Evolutionary conservation across 2,888 invertebrate genomes (phyloP).

Genomic region (Thecocarcelia acutangulata): DNA sequence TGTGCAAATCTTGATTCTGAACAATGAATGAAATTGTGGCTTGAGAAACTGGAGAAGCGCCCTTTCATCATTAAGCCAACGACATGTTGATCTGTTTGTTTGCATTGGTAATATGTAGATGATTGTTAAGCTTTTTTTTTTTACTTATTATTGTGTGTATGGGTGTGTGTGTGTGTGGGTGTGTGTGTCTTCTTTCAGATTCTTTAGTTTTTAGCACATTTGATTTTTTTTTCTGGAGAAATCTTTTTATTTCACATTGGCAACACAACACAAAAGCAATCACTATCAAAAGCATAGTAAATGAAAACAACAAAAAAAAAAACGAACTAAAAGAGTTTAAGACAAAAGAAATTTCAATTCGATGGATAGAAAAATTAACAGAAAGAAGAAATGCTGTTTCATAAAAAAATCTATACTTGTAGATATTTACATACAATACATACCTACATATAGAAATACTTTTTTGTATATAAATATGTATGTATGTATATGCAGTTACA

Average conservation of each 20-base stretch:
- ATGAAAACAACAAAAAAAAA: constrained; percentile 51
- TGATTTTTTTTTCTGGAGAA: constrained; percentile 22
- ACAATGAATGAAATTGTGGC: too few species aligned
- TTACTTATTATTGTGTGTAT: too few species aligned
- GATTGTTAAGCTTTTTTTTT: constrained; percentile 51
- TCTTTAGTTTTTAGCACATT: constrained; percentile 29
- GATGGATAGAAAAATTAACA: constrained; percentile 59
- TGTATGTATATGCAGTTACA: background rate
- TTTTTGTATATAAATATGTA: background rate
- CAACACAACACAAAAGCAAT: constrained; percentile 66
- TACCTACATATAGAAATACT: constrained; percentile 1
- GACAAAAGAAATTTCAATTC: constrained; percentile 70
- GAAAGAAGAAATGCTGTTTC: constrained; percentile 42
- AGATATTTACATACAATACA: background rate
- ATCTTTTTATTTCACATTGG: constrained; percentile 56
- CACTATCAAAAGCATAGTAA: constrained; percentile 65
- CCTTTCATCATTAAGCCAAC: too few species aligned
- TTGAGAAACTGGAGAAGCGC: too few species aligned
- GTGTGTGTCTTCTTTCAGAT: constrained; percentile 26
- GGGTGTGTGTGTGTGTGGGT: too few species aligned
- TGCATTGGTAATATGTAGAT: constrained; percentile 48
- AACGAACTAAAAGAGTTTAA: constrained; percentile 66
- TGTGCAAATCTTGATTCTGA: too few species aligned
- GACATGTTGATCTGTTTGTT: constrained; percentile 23
- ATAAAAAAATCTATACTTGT: constrained; percentile 24